A percentile compares a stretch with the other conserved stretches of the same genome.
Conservation (phyloP, 2,797 vertebrate species). For the Sebastes steindachneri region DNA sequence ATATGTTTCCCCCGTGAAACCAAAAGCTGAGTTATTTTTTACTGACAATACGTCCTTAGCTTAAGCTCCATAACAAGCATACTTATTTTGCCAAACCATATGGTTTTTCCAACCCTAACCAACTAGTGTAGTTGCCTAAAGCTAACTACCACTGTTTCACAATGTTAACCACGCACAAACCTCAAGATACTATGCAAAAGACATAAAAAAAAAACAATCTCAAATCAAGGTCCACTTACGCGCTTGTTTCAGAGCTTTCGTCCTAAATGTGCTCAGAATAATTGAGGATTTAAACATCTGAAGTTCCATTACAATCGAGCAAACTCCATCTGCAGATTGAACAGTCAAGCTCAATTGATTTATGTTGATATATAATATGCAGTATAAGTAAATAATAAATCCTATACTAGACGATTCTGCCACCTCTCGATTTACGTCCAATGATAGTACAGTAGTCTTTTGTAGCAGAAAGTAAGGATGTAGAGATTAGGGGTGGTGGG, state of each 20-base stretch:
- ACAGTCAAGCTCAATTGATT: not conserved
- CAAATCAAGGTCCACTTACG: not conserved
- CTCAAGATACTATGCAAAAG: no score
- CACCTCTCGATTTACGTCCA: not conserved
- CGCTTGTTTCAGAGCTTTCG: not conserved
- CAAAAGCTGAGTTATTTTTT: not conserved
- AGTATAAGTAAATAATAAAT: not conserved
- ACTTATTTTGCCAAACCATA: not conserved
- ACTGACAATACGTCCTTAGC: not conserved
- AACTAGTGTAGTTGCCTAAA: not conserved
- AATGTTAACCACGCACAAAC: accelerated
- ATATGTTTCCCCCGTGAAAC: not conserved
- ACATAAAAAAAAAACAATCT: not conserved
- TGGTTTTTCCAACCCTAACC: not conserved
- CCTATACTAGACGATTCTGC: not conserved
- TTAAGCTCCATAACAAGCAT: not conserved
- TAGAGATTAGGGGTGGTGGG: no score
- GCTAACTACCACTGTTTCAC: no score
- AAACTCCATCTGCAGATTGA: not conserved
- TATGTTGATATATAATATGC: not conserved
- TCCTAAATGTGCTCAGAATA: not conserved
- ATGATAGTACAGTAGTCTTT: not conserved
- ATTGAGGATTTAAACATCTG: not conserved
- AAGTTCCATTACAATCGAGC: not conserved
- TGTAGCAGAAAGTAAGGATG: no score